A percentile compares a stretch with the other conserved stretches of the same genome.
Evolutionary conservation across 2,113 vertebrate genomes (phyloP).

Genomic region (Phasianus colchicus): DNA sequence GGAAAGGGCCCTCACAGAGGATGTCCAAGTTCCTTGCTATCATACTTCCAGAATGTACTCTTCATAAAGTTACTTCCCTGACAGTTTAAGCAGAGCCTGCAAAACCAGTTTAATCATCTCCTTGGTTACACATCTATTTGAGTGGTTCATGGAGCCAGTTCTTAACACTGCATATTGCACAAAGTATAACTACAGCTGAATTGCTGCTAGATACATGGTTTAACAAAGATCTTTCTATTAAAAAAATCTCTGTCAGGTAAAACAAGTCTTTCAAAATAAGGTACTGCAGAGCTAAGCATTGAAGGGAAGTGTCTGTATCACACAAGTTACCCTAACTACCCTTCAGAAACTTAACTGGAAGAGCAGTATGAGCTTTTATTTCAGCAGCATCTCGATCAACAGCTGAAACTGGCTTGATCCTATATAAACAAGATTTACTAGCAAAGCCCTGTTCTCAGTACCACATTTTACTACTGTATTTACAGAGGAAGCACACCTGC

Average conservation of each 20-base stretch:
- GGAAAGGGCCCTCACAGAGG: neutral
- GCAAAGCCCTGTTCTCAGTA: neutral
- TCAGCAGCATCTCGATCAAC: neutral
- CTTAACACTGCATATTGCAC: neutral
- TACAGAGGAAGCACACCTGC: neutral
- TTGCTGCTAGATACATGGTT: neutral
- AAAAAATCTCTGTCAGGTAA: neutral
- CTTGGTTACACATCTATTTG: constrained; percentile 49
- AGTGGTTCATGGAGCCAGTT: constrained; percentile 28
- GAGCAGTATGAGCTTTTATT: neutral
- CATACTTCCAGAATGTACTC: neutral
- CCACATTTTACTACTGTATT: neutral
- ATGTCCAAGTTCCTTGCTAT: neutral
- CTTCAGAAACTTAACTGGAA: neutral
- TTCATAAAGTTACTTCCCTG: constrained; percentile 6
- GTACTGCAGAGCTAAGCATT: neutral
- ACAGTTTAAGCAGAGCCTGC: constrained; percentile 56
- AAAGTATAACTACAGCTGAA: neutral
- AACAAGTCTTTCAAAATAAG: neutral
- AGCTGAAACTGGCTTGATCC: neutral
- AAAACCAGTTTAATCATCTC: constrained; percentile 70
- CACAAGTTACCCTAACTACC: neutral
- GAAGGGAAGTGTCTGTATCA: neutral
- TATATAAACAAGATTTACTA: neutral
- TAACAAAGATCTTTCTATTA: neutral